phyloP scores from a whole-genome alignment of 2,797 vertebrate species.

The Avahi laniger region DNA sequence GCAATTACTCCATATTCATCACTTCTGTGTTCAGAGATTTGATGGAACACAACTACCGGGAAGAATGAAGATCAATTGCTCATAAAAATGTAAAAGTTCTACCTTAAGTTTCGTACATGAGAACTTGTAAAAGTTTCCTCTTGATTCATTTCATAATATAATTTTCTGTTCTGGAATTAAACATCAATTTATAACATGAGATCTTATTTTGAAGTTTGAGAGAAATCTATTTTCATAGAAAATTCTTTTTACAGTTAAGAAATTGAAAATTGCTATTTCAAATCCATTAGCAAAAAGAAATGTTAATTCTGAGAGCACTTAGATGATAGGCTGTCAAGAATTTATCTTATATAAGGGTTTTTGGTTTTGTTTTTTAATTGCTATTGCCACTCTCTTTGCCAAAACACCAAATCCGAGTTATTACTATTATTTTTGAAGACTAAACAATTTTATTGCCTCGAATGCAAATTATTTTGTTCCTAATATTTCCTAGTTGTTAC shows the following conservation, averaged over 20 bases:
- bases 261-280: background rate
- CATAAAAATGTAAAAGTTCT: slow-evolving; percentile 44
- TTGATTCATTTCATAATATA: background rate
- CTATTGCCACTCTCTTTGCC: background rate
- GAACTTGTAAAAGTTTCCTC: background rate
- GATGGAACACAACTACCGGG: background rate
- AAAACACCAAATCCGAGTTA: slow-evolving; percentile 20
- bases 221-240: background rate
- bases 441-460: background rate
- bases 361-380: background rate
- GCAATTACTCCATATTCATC: background rate
- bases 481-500: background rate
- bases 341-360: background rate
- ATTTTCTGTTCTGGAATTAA: background rate
- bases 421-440: background rate
- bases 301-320: background rate
- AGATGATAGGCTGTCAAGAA: background rate
- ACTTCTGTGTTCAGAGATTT: background rate
- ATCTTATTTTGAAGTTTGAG: background rate
- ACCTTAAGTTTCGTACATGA: background rate
- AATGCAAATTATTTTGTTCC: background rate
- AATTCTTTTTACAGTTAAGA: background rate
- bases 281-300: background rate
- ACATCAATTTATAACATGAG: background rate
- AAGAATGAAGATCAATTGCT: background rate